Evolutionary conservation across 2,888 invertebrate species (phyloP).

Genomic region (Cristatella mucedo): DNA sequence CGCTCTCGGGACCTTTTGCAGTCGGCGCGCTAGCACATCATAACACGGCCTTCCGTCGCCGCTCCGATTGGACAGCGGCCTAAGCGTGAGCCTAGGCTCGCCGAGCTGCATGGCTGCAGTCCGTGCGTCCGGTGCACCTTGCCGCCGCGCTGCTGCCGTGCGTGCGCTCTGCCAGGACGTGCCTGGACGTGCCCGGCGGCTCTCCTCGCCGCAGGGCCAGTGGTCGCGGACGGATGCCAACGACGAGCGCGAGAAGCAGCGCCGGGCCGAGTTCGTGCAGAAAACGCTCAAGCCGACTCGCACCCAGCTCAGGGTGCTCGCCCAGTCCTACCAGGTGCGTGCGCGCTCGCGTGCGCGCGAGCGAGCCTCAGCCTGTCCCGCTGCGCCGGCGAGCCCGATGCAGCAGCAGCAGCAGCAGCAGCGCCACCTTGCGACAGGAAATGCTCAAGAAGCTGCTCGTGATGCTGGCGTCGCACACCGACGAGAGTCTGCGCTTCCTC

Average conservation of each 20-base stretch:
- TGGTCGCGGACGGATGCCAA: conserved; percentile 48
- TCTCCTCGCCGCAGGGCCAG: conserved; percentile 39
- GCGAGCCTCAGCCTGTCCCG: too few relatives aligned
- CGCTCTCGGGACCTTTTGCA: too few relatives aligned
- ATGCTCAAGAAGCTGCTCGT: conserved; percentile 71
- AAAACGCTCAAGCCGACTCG: conserved; percentile 43
- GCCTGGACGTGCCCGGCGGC: too few relatives aligned
- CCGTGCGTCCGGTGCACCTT: too few relatives aligned
- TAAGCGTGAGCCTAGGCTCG: too few relatives aligned
- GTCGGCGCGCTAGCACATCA: too few relatives aligned
- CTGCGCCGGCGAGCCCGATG: too few relatives aligned
- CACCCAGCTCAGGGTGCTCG: conserved; percentile 51
- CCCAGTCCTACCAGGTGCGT: conserved; percentile 53
- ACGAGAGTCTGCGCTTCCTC: conserved; percentile 70
- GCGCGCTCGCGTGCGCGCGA: neutral
- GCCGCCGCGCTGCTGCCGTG: too few relatives aligned
- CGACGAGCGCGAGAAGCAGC: conserved; percentile 45
- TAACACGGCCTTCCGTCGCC: too few relatives aligned
- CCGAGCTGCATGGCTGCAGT: too few relatives aligned
- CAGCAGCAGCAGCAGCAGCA: neutral
- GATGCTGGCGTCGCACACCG: conserved; percentile 59
- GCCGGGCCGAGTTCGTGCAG: conserved; percentile 49
- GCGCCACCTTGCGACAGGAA: conserved; percentile 44
- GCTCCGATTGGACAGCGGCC: too few relatives aligned
- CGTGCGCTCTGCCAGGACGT: too few relatives aligned